phyloP scores from a whole-genome alignment of 1,140 invertebrate genomes.

The Drosophila sturtevanti region DNA sequence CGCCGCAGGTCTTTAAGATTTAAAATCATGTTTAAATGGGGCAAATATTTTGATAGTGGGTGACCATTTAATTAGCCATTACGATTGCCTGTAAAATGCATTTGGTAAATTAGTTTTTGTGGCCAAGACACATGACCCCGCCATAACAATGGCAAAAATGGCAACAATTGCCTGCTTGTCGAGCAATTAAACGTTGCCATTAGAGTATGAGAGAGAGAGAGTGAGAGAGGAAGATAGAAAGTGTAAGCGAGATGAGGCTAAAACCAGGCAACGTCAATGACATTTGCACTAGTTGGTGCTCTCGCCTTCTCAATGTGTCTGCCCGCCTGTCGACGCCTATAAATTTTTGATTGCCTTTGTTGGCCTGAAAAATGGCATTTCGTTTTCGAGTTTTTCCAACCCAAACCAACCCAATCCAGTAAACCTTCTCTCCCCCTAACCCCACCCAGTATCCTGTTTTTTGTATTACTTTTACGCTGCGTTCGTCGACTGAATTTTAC shows the following conservation, averaged over 20 bases:
- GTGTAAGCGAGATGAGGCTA: slow-evolving; percentile 7
- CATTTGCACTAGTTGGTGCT: slow-evolving; percentile 16
- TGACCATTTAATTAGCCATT: slow-evolving; percentile 41
- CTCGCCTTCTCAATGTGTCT: slow-evolving; percentile 14
- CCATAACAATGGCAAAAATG: neutral
- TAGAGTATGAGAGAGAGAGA: slow-evolving; percentile 6
- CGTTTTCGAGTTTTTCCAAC: slow-evolving; percentile 33
- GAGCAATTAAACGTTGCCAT: slow-evolving; percentile 59
- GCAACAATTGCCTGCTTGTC: neutral
- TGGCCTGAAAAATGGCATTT: slow-evolving; percentile 62
- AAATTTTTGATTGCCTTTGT: slow-evolving; percentile 66
- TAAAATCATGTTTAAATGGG: neutral
- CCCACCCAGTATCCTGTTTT: slow-evolving; percentile 25
- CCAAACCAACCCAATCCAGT: neutral
- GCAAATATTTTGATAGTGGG: slow-evolving; percentile 3
- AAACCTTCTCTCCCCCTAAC: neutral
- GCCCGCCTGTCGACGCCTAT: slow-evolving; percentile 49
- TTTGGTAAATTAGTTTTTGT: slow-evolving; percentile 50
- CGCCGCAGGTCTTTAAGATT: neutral
- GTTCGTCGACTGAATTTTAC: slow-evolving; percentile 71
- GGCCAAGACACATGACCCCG: slow-evolving; percentile 15
- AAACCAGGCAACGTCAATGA: slow-evolving; percentile 24
- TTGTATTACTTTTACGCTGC: slow-evolving; percentile 30
- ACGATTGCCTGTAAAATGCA: slow-evolving; percentile 39
- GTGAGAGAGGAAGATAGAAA: too few species aligned